Evolutionary conservation across 1,140 invertebrate species (phyloP), one percentile per base, ranked within the genome.

Genomic region (Seison nebaliae): DNA sequence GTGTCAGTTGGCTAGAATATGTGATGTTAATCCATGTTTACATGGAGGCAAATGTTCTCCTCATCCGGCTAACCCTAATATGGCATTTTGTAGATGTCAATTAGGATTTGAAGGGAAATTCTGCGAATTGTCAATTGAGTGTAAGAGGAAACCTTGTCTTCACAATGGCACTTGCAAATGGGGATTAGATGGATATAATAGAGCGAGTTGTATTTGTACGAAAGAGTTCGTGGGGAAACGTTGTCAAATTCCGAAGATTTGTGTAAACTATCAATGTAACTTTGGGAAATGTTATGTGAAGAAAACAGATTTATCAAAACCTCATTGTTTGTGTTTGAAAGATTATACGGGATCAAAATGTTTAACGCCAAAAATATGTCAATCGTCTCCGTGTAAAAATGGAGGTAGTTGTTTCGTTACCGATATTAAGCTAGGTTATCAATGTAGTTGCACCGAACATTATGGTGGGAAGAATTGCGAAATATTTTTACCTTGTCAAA

Each of bases 341-440:
- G 38, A 32, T 22, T 40, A 24, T 17, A 40, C 31, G 12, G 38
- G 38, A 5, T 14, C 21, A 1, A 34, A 28, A 16, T 40, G 38
- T 35, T 21, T 34, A 35, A 16, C 19, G 18, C 17, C n/a, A 23
- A 72, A 91, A 47, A 60, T 91, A 1, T 93, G 83, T 29, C 8
- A 11, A 11, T 31, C 28, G 12, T 20, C 70, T 0, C 78, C 78
- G 0, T 86, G 80, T 48, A 70, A 74, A 46, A 84, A 83, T 49
- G 78, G 78, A 4, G 80, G 79, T 1, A 66, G 75, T 6, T 86
- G 80, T 49, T 71, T 70, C 0, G 38, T 20, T 23, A 18, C n/a
- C n/a, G n/a, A n/a, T n/a, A n/a, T n/a, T n/a, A n/a, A n/a, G n/a
- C n/a, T n/a, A n/a, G n/a, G n/a, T n/a, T n/a, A n/a, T n/a, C n/a